Percentiles rank a stretch among this genome's conserved stretches.
Evolutionary conservation across 2,888 invertebrate species (phyloP).

Genomic region (Phorcus lineatus): DNA sequence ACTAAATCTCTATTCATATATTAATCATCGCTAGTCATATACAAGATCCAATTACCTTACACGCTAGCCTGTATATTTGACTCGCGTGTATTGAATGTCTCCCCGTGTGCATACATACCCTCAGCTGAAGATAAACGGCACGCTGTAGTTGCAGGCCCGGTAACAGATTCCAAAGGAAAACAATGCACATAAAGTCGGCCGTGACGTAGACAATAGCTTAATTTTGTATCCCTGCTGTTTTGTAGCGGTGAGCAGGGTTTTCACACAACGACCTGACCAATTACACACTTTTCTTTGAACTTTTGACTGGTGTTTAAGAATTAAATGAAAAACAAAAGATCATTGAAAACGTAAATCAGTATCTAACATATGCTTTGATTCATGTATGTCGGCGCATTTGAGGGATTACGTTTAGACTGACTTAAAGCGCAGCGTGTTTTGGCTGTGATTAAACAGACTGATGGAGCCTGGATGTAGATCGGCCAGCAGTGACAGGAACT

Average conservation of each 20-base stretch:
- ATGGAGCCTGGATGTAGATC: too few relatives aligned
- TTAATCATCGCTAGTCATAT: too few relatives aligned
- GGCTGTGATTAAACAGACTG: too few relatives aligned
- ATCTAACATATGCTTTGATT: not conserved
- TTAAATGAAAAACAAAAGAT: constrained; percentile 4
- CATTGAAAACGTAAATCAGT: not conserved
- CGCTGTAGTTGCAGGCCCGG: not conserved
- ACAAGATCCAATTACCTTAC: too few relatives aligned
- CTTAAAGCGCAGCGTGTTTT: too few relatives aligned
- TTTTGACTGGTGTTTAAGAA: not conserved
- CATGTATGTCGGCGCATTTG: not conserved
- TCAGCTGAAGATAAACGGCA: too few relatives aligned
- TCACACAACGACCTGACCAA: not conserved
- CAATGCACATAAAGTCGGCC: not conserved
- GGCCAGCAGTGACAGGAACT: too few relatives aligned
- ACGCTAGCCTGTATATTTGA: too few relatives aligned
- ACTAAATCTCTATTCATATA: too few relatives aligned
- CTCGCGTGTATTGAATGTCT: too few relatives aligned
- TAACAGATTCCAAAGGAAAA: not conserved
- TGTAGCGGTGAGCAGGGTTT: not conserved
- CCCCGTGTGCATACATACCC: too few relatives aligned
- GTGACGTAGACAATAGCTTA: not conserved
- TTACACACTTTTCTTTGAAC: not conserved
- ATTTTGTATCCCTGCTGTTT: not conserved
- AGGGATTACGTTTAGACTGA: too few relatives aligned